phyloP scores from a whole-genome alignment of 1,140 invertebrate genomes.

The Heliconius hermathena region DNA sequence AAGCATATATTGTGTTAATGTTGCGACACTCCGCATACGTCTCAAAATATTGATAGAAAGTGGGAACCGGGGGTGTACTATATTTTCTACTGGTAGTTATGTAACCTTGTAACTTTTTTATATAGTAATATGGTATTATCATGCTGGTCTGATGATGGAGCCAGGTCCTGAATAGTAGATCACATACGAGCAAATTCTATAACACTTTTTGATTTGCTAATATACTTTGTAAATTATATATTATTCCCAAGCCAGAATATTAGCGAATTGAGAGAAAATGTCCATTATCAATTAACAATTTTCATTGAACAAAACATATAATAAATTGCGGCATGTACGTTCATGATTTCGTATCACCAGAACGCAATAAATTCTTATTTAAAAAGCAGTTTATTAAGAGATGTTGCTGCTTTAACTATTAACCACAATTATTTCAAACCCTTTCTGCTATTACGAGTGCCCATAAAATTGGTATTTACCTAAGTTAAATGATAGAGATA shows the following conservation, averaged over 20 bases:
- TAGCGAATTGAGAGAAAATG: too few relatives aligned
- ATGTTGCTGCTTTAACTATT: conserved; percentile 12
- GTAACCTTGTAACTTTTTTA: too few relatives aligned
- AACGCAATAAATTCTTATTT: conserved; percentile 63
- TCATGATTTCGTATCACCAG: not conserved
- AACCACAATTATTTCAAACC: conserved; percentile 44
- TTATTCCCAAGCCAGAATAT: too few relatives aligned
- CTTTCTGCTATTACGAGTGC: conserved; percentile 52
- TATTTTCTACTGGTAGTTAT: too few relatives aligned
- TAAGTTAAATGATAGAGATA: conserved; percentile 70
- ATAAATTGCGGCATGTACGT: not conserved
- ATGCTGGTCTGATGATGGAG: too few relatives aligned
- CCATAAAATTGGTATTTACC: conserved; percentile 77
- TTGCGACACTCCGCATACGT: conserved; percentile 57
- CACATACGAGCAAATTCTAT: too few relatives aligned
- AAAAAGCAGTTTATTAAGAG: conserved; percentile 41
- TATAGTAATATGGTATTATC: too few relatives aligned
- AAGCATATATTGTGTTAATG: conserved; percentile 71
- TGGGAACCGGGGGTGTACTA: too few relatives aligned
- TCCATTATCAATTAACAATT: not conserved
- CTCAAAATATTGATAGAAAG: too few relatives aligned
- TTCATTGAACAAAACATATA: not conserved
- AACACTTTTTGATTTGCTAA: too few relatives aligned
- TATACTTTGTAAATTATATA: too few relatives aligned
- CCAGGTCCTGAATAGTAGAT: too few relatives aligned